Percentiles rank a stretch among this genome's conserved stretches.
phyloP scores from a whole-genome alignment of 2,113 vertebrate species.

The Notiomystis cincta region DNA sequence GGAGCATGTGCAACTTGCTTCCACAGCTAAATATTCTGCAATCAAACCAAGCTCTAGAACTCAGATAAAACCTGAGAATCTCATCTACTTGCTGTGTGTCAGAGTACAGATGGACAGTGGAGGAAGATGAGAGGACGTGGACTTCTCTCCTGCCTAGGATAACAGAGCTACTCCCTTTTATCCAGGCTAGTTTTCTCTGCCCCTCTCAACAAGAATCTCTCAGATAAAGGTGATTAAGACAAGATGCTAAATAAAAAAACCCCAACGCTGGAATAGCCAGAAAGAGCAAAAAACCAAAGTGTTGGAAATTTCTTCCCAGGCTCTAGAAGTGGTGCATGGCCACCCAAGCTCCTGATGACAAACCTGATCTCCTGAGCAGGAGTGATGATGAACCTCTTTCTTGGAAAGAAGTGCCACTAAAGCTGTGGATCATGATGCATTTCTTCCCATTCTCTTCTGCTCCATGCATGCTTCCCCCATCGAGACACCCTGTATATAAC shows the following conservation, averaged over 20 bases:
- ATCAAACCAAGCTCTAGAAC: not conserved
- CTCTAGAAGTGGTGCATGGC: not conserved
- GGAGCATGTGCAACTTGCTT: not conserved
- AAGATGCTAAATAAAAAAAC: not conserved
- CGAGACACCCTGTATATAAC: not conserved
- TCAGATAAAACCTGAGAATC: not conserved
- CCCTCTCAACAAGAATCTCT: not conserved
- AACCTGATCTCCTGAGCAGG: not conserved
- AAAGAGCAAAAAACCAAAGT: not conserved
- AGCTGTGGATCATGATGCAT: not conserved
- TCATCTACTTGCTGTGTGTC: not conserved
- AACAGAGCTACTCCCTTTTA: not conserved
- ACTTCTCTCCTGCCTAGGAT: not conserved
- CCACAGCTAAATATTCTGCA: not conserved
- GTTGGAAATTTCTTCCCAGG: not conserved
- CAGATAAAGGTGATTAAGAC: not conserved
- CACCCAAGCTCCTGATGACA: not conserved
- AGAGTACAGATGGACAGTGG: not conserved
- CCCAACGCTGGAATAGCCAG: fast-evolving
- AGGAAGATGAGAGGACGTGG: not conserved
- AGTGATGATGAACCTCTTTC: not conserved
- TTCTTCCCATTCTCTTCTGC: not conserved
- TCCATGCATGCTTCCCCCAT: not conserved
- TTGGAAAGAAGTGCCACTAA: not conserved
- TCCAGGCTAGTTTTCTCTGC: not conserved